A percentile compares a stretch with the other conserved stretches of the same genome.
Evolutionary conservation across 2,888 invertebrate genomes (phyloP).

Genomic region (Dynastes grantii): DNA sequence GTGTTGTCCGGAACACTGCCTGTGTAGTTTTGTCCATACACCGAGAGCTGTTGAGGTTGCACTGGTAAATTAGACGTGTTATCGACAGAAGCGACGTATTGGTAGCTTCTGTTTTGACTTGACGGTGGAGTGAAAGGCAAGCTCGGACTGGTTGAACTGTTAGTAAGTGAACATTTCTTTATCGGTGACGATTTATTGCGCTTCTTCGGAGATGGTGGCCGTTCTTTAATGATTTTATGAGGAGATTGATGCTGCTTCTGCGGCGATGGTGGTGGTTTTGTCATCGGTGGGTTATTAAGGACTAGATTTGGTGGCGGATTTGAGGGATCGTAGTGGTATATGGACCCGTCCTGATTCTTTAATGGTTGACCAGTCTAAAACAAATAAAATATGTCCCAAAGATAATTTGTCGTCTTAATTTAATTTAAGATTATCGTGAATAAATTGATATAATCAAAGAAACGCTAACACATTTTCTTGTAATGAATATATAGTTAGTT

Average conservation of each 20-base stretch:
- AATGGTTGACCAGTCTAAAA: slow-evolving; percentile 82
- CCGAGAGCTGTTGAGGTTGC: slow-evolving; percentile 59
- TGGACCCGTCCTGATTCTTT: slow-evolving; percentile 82
- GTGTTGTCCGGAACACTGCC: slow-evolving; percentile 53
- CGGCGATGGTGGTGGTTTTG: slow-evolving; percentile 60
- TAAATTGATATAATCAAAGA: no score
- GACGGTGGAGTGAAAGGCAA: slow-evolving; percentile 66
- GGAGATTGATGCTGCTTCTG: slow-evolving; percentile 59
- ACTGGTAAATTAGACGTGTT: slow-evolving; percentile 54
- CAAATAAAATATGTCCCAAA: slow-evolving; percentile 33
- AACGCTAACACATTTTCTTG: no score
- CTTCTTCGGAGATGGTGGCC: slow-evolving; percentile 61
- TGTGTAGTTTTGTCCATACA: slow-evolving; percentile 57
- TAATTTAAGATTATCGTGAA: neutral
- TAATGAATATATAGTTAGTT: no score
- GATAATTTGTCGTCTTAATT: neutral
- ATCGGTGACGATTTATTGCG: slow-evolving; percentile 60
- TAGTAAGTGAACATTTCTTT: slow-evolving; percentile 63
- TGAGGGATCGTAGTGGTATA: slow-evolving; percentile 85
- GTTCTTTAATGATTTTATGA: slow-evolving; percentile 54
- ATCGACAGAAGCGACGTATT: slow-evolving; percentile 54
- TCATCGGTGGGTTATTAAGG: slow-evolving; percentile 46
- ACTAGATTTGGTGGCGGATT: slow-evolving; percentile 74
- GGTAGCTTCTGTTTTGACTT: slow-evolving; percentile 57
- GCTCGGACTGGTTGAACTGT: slow-evolving; percentile 68